Evolutionary conservation across 1,140 invertebrate species (phyloP).

Genomic region (Drosophila auraria): DNA sequence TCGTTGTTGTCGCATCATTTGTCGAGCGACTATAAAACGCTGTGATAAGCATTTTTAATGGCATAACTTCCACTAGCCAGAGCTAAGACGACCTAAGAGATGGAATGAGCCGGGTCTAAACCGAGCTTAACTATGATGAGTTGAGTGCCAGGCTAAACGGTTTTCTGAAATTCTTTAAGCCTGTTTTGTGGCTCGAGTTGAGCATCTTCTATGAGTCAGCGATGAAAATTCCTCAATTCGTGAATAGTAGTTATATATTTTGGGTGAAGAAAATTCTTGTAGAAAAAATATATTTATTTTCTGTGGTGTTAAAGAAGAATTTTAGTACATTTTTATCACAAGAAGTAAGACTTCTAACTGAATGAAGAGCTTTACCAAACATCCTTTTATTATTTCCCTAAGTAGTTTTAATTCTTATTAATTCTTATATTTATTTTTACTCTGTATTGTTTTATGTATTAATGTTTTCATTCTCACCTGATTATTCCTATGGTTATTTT

Average conservation of each 20-base stretch:
- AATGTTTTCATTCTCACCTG: conserved; percentile 57
- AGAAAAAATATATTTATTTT: neutral
- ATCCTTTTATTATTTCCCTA: neutral
- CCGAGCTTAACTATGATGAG: conserved; percentile 25
- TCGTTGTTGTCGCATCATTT: conserved; percentile 57
- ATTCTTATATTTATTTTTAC: neutral
- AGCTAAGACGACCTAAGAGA: conserved; percentile 22
- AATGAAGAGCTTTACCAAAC: conserved; percentile 5
- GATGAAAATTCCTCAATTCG: conserved; percentile 11
- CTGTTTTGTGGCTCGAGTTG: conserved; percentile 17
- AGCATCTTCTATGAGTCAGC: conserved; percentile 42
- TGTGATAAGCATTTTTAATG: conserved; percentile 58
- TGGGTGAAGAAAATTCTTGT: neutral
- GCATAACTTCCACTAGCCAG: conserved; percentile 30
- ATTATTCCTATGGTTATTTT: conserved; percentile 83
- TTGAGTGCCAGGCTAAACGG: conserved; percentile 44
- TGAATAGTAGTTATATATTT: neutral
- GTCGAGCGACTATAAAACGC: conserved; percentile 53
- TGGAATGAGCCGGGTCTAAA: conserved; percentile 12
- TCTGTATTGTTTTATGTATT: neutral
- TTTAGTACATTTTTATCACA: neutral
- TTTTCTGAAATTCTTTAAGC: conserved; percentile 36
- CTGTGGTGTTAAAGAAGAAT: neutral
- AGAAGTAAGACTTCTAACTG: neutral
- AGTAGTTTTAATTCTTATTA: neutral